phyloP scores from a whole-genome alignment of 2,797 vertebrate species.

The Tangara arthus region DNA sequence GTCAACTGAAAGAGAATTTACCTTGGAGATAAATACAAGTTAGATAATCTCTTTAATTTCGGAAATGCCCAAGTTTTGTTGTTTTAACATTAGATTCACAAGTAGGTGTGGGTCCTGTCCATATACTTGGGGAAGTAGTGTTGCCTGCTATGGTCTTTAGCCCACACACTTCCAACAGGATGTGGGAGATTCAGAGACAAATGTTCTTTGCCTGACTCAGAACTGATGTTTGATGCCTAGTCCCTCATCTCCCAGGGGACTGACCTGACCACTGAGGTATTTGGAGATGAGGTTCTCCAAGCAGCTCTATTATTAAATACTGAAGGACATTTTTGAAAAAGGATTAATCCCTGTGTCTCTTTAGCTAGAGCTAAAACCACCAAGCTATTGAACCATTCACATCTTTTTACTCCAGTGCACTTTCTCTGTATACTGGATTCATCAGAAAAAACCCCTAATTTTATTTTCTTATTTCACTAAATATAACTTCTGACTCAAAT shows the following conservation, averaged over 20 bases:
- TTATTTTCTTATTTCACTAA: neutral
- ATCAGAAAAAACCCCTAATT: neutral
- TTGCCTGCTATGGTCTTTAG: neutral
- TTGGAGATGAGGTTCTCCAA: constrained; percentile 3
- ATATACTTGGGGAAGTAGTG: neutral
- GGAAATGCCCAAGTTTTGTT: neutral
- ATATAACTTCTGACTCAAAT: neutral
- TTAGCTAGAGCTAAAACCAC: neutral
- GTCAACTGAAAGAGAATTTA: neutral
- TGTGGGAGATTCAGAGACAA: neutral
- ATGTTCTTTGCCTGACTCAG: constrained; percentile 10
- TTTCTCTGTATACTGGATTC: neutral
- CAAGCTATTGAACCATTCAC: neutral
- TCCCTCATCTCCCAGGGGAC: neutral
- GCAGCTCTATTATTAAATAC: neutral
- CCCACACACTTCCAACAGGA: constrained; percentile 2
- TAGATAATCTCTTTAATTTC: neutral
- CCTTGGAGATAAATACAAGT: neutral
- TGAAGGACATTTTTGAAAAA: neutral
- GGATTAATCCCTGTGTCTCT: neutral
- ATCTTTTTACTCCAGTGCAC: neutral
- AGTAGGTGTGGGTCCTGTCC: neutral
- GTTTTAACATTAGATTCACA: neutral
- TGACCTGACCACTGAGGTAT: neutral
- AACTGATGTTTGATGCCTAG: neutral